Conservation (phyloP, 2,888 invertebrate genomes). For the Arge pagana region DNA sequence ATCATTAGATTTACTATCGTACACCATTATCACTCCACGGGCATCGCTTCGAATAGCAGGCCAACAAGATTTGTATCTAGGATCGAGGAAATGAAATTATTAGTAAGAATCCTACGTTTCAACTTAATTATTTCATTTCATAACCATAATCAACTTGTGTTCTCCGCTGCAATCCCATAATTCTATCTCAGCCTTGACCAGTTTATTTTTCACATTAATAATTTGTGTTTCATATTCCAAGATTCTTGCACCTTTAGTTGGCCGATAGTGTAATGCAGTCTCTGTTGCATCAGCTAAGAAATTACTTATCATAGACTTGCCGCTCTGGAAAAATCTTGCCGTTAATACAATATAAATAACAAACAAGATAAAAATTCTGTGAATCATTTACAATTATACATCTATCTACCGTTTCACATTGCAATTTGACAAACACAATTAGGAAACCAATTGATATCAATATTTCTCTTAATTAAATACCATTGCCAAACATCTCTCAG, state of each 20-base stretch:
- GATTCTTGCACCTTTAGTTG: constrained; percentile 76
- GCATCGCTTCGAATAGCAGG: constrained; percentile 72
- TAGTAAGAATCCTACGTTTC: not conserved
- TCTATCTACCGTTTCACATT: not conserved
- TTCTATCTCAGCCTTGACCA: constrained; percentile 71
- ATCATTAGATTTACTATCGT: constrained; percentile 62
- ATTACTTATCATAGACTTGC: constrained; percentile 73
- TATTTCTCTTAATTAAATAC: no score
- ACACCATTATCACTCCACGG: constrained; percentile 74
- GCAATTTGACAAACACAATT: not conserved
- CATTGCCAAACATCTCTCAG: no score
- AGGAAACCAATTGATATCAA: no score
- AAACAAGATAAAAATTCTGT: constrained; percentile 2
- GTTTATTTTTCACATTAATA: constrained; percentile 64
- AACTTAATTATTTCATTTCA: not conserved
- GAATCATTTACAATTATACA: not conserved
- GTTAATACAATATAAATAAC: constrained; percentile 14
- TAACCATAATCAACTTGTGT: constrained; percentile 63
- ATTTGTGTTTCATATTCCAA: constrained; percentile 75
- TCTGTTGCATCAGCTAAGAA: constrained; percentile 75
- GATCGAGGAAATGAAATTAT: constrained; percentile 28
- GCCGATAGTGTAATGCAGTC: constrained; percentile 64
- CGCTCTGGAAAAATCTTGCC: constrained; percentile 64
- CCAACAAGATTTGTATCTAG: constrained; percentile 77
- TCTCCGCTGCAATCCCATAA: constrained; percentile 83